These are phyloP conservation scores for Australoheros scitulus DNA, from an alignment of 2,113 vertebrate genomes.

Conservation along the genomic window DNA sequence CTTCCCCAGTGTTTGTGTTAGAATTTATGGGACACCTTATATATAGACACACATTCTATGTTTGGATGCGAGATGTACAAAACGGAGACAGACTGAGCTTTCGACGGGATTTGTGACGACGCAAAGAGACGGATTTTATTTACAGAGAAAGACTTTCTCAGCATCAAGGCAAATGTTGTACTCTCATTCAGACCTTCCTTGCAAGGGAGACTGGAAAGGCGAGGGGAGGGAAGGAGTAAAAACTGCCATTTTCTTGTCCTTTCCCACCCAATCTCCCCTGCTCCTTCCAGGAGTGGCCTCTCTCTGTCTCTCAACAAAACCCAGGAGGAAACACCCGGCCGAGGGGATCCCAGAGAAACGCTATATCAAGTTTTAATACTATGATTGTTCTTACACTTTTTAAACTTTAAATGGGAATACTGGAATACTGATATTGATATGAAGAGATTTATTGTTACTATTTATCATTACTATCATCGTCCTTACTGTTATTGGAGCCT, in stretches of 20 bases:
- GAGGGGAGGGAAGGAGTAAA: conserved; percentile 64
- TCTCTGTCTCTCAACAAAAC: conserved; percentile 37
- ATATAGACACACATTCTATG: conserved; percentile 57
- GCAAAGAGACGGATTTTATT: conserved; percentile 52
- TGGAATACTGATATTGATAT: conserved; percentile 74
- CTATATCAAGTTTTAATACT: conserved; percentile 82
- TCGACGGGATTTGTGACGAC: conserved; percentile 37
- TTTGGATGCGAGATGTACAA: conserved; percentile 63
- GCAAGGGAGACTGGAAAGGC: conserved; percentile 45
- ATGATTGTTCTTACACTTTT: conserved; percentile 82
- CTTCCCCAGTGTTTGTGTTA: conserved; percentile 59
- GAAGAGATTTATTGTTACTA: conserved; percentile 77
- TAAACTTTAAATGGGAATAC: conserved; percentile 79
- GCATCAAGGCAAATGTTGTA: conserved; percentile 44
- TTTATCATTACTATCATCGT: conserved; percentile 78
- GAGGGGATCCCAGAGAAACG: conserved; percentile 56
- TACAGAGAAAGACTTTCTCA: conserved; percentile 59
- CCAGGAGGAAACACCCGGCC: conserved; percentile 45
- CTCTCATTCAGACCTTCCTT: conserved; percentile 45
- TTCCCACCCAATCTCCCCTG: conserved; percentile 63
- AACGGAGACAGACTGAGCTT: conserved; percentile 61
- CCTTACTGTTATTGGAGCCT: conserved; percentile 76
- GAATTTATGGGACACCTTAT: conserved; percentile 71
- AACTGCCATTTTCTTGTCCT: conserved; percentile 78
- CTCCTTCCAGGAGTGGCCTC: conserved; percentile 55